Base-by-base conservation (phyloP, 2,113 vertebrate genomes). In the Rhegmatorhina hoffmannsi region DNA sequence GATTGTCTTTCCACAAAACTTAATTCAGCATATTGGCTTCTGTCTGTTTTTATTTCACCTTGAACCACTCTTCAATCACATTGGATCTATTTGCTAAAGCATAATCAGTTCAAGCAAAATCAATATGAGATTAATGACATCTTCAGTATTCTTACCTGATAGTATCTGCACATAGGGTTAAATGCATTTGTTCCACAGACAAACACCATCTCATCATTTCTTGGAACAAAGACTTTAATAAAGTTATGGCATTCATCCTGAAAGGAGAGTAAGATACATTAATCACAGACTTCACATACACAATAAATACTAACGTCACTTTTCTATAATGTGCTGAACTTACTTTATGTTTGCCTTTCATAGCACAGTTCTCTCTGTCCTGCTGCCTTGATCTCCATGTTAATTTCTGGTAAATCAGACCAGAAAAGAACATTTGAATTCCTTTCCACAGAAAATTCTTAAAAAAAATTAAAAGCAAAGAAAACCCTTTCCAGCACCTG, bases 201-300 rank as follows among this genome's bases (percentile, higher is more conserved):
- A 97, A 99, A 99, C 67, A 99, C 99, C 97, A 99, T 98, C 95
- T 99, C 99, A 28, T 99, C 99, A 4, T 99, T 99, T 98, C 99
- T 98, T 88, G 99, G 99, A 93, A 99, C 99, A 97, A 99, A 98
- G 67, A 99, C 99, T 98, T 99, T 99, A 97, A 99, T 99, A 95
- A 99, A 99, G 97, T 99, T 99, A 98, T 99, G 99, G 97, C 99
- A 99, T 98, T 99, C 99, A 40, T 99, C 99, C 99, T 99, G 95
- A 87, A 97, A 97, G 92, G 73, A 77, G 3, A 95, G 55, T 4
- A 75, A 79, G 34, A 68, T 7, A n/a, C n/a, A 90, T 86, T 72
- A 62, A 81, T 38, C 67, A 84, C 73, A 90, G 76, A 50, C 43
- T 78, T 89, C 25, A 31, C 24, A 7, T 18, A 49, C 10, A 18